These are phyloP conservation scores for Enteromius mattozi DNA, from an alignment of 2,797 vertebrate species.

Conservation along the genomic window DNA sequence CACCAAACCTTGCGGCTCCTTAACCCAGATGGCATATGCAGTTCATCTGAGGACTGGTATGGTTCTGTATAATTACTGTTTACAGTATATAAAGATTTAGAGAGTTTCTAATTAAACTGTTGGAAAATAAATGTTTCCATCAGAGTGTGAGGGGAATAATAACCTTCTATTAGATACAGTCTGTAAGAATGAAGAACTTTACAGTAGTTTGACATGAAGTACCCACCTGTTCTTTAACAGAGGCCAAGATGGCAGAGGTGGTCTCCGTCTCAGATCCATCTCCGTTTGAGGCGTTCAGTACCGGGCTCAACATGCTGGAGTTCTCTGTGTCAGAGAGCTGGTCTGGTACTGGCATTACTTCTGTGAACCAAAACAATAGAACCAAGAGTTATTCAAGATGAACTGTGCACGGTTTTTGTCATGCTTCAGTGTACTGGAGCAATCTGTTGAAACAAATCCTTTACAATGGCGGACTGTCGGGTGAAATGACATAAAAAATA, in stretches of 20 bases:
- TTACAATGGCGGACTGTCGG: neutral
- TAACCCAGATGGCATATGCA: conserved; percentile 36
- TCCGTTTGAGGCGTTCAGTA: conserved; percentile 92
- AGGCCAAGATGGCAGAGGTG: conserved; percentile 96
- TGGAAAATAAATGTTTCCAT: conserved; percentile 37
- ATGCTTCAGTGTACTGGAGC: neutral
- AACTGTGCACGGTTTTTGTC: neutral
- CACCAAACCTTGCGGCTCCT: conserved; percentile 34
- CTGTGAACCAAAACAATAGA: conserved; percentile 64
- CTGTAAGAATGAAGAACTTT: neutral
- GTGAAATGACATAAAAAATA: neutral
- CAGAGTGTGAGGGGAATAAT: neutral
- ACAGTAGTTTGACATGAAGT: neutral
- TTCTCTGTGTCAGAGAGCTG: conserved; percentile 90
- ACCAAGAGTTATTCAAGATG: neutral
- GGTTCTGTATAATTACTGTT: conserved; percentile 54
- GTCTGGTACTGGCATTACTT: conserved; percentile 97
- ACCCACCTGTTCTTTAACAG: conserved; percentile 97
- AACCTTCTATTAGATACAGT: neutral
- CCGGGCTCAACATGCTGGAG: conserved; percentile 91
- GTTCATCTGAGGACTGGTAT: conserved; percentile 41
- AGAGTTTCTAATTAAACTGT: conserved; percentile 43
- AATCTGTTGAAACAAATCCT: conserved; percentile 17
- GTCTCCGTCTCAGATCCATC: conserved; percentile 97
- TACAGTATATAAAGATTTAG: conserved; percentile 46